Base-by-base conservation (phyloP, 1,140 invertebrate species). In the Lerema accius region DNA sequence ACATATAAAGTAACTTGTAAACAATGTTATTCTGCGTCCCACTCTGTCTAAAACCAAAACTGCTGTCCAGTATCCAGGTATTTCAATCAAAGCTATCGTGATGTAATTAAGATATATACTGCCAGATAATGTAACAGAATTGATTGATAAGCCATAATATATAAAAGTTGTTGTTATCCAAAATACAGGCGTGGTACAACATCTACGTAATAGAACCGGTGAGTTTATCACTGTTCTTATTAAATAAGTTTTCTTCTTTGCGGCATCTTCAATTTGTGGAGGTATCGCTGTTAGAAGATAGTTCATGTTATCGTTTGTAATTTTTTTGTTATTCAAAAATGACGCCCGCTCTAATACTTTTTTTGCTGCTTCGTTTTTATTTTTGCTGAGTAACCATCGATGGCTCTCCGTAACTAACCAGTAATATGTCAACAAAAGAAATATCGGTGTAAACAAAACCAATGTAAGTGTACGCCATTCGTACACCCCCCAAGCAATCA, bases 91-190 rank as follows among this genome's bases (percentile, higher is more conserved):
- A 7, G 92, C 92, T 9, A 94, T 92, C 13, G 94, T 86, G 19
- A 95, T 93, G 69, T 95, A 95, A 78, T 95, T 95, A 15, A 94
- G 75, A 80, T 96, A 95, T 67, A 92, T 84, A 68, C 89, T 94
- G 0, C 95, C 95, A 10, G 93, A 93, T 43, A 97, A 90, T 60
- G 94, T 93, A 6, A 95, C 95, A 0, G 96, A 94, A 75, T 96
- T 96, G 9, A 97, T 92, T 2, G 95, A 95, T 26, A 97, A 82
- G 0, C 96, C 96, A 72, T 97, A 97, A 78, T 96, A 97, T 7
- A 96, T 93, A 63, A 97, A 94, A 0, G 94, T 93, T 67, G 94
- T 94, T 0, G 94, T 93, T 7, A 95, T 92, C 95, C 94, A 96
- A 84, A 93, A 95, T 66, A 95, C 92, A 11, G 93, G 94, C 49